Evolutionary conservation across 2,797 vertebrate genomes (phyloP), one percentile per base, ranked within the genome.

Genomic region (Microcaecilia unicolor): DNA sequence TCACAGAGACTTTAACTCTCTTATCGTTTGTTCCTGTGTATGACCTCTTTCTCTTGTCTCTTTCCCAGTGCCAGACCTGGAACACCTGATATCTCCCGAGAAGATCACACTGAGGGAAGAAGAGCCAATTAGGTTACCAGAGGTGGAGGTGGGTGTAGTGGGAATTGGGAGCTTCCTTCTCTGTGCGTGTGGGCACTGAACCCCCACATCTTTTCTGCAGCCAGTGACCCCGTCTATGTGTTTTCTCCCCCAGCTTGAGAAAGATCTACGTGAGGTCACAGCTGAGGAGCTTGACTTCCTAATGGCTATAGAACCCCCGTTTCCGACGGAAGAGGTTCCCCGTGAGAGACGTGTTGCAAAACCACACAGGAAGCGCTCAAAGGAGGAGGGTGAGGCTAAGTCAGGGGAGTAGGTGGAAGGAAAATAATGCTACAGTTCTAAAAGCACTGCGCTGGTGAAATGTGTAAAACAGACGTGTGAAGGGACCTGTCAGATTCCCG

Each of bases 221-320:
- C n/a, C n/a, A n/a, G n/a, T n/a, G n/a, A n/a, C n/a, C n/a, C n/a
- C n/a, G n/a, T n/a, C n/a, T n/a, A n/a, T n/a, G n/a, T n/a, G n/a
- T n/a, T n/a, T n/a, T n/a, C n/a, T 16, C 9, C 4, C 1, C 6
- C 22, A 74, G 67, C 67, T 43, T 5, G 85, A 85, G 11, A 59
- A 21, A 10, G 87, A 91, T 7, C 68, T 88, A 32, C 74, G 79
- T 4, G 85, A 88, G 52, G 55, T 67, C 36, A 88, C 79, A 10
- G 62, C 44, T 18, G 59, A 40, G 27, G 86, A 87, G 19, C 63
- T 89, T 1, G 72, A 88, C 15, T 27, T 89, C 47, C 46, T 90
- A 49, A 61, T 88, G 41, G 76, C 78, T 18, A 73, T 83, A 20
- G 64, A 64, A 13, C 81, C 86, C 1, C 67, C n/a, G n/a, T n/a